A percentile compares a stretch with the other conserved stretches of the same genome.
Conservation (phyloP, 2,113 vertebrate species). For the Paratilapia polleni region DNA sequence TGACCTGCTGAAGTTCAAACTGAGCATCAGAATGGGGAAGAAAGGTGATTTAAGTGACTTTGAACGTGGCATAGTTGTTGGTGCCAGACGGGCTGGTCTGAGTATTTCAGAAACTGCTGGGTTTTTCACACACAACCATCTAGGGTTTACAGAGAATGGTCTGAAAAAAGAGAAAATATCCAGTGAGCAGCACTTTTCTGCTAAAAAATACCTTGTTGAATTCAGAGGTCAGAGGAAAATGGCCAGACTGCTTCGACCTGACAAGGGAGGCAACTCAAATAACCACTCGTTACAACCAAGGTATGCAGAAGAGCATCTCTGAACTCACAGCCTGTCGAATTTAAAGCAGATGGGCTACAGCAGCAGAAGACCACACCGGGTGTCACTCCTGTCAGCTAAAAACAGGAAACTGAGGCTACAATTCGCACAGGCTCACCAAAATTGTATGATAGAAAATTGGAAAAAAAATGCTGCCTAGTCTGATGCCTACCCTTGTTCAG, state of each 20-base stretch:
- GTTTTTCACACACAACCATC: neutral
- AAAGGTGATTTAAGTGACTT: no score
- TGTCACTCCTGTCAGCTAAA: neutral
- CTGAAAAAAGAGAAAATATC: neutral
- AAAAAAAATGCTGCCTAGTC: neutral
- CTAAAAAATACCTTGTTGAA: neutral
- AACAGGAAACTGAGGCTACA: neutral
- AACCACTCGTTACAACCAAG: neutral
- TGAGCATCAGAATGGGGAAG: neutral
- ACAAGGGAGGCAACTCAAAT: neutral
- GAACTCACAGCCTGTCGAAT: neutral
- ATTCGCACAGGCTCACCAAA: neutral
- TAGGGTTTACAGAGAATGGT: accelerated
- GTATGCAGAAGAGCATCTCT: neutral
- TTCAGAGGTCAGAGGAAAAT: neutral
- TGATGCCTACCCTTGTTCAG: neutral
- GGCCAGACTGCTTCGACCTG: neutral
- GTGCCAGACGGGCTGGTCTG: neutral
- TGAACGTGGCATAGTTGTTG: no score
- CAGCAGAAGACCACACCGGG: neutral
- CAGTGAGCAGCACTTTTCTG: neutral
- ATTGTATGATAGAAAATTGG: accelerated
- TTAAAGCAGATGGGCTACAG: no score
- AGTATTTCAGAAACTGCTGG: neutral
- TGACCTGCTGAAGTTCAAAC: accelerated